These are phyloP conservation scores for Apis laboriosa DNA, from an alignment of 1,140 invertebrate species.

Conservation along the genomic window DNA sequence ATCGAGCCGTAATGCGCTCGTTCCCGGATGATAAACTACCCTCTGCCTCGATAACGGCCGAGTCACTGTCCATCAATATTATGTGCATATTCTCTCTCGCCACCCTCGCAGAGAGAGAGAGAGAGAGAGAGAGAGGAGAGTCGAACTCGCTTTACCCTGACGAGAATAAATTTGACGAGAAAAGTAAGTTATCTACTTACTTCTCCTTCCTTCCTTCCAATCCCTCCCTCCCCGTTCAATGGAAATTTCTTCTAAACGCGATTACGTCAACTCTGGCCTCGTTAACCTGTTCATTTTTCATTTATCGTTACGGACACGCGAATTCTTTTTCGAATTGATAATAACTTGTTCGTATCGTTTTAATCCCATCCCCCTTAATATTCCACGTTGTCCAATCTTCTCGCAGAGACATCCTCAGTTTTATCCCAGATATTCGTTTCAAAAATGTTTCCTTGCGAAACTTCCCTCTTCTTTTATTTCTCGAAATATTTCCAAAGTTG, in stretches of 20 bases:
- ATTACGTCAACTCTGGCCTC: conserved; percentile 57
- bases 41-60: conserved; percentile 62
- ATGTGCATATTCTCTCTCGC: conserved; percentile 48
- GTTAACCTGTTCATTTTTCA: conserved; percentile 55
- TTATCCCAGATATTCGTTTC: background rate
- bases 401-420: too few relatives aligned
- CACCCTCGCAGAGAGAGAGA: background rate
- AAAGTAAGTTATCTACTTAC: conserved; percentile 67
- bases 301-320: conserved; percentile 40
- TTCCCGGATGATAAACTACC: conserved; percentile 74
- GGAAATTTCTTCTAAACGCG: conserved; percentile 59
- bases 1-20: conserved; percentile 73
- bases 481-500: conserved; percentile 1
- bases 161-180: conserved; percentile 57
- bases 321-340: background rate
- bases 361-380: too few relatives aligned
- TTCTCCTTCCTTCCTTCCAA: conserved; percentile 17
- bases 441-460: background rate
- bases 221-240: background rate
- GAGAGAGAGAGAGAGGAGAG: background rate
- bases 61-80: conserved; percentile 77
- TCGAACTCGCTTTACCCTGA: conserved; percentile 61
- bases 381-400: too few relatives aligned
- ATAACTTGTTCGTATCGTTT: background rate
- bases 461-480: background rate